Evolutionary conservation across 2,797 vertebrate species (phyloP).

Genomic region (Sternotherus odoratus): DNA sequence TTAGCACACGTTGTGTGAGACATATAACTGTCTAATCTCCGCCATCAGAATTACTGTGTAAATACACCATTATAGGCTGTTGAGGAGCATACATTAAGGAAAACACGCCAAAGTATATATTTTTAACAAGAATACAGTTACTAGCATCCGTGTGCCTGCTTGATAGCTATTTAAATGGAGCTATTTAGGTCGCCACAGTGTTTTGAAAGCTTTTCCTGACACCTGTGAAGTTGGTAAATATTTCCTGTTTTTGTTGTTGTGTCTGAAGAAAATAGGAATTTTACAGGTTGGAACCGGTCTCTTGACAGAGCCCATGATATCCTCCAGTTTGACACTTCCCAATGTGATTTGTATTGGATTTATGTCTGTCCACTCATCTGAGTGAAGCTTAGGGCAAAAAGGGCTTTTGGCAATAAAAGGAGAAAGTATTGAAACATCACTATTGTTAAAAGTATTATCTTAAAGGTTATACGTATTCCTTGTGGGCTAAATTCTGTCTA

Average conservation of each 20-base stretch:
- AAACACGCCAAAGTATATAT: conserved; percentile 15
- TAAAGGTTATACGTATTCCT: background rate
- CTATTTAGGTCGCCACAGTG: conserved; percentile 49
- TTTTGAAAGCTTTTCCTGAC: conserved; percentile 91
- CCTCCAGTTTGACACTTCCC: background rate
- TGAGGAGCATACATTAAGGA: background rate
- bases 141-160: conserved; percentile 52
- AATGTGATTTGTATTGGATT: conserved; percentile 22
- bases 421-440: background rate
- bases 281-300: conserved; percentile 82
- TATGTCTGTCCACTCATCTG: background rate
- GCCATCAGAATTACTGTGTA: background rate
- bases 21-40: background rate
- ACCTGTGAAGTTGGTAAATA: conserved; percentile 93
- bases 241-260: conserved; percentile 99
- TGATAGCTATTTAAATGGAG: conserved; percentile 50
- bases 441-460: background rate
- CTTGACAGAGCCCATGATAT: conserved; percentile 73
- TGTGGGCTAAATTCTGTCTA: background rate
- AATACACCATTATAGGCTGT: background rate
- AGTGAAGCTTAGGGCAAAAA: background rate
- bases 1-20: background rate
- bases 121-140: conserved; percentile 60
- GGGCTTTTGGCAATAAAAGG: background rate
- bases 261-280: conserved; percentile 90